Percentiles rank a stretch among this genome's conserved stretches.
phyloP scores from a whole-genome alignment of 2,113 vertebrate genomes.

The Siphamia tubifer region DNA sequence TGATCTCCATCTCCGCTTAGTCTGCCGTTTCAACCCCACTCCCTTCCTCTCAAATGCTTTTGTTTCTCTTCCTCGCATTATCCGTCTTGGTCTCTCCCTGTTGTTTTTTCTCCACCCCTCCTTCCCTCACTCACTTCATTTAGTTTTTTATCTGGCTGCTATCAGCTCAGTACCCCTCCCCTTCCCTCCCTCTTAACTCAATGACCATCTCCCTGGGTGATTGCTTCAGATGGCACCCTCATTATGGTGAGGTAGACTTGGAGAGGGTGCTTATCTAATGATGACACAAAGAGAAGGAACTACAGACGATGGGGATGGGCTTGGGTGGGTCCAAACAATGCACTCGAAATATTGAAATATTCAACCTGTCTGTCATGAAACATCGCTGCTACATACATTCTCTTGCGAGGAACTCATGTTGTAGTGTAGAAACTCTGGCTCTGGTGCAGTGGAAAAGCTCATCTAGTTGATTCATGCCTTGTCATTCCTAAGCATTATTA shows the following conservation, averaged over 20 bases:
- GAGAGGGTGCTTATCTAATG: slow-evolving; percentile 69
- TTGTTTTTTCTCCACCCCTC: not conserved
- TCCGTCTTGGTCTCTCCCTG: slow-evolving; percentile 16
- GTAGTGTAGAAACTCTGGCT: slow-evolving; percentile 27
- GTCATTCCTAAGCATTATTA: slow-evolving; percentile 70
- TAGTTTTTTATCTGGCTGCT: slow-evolving; percentile 30
- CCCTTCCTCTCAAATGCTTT: slow-evolving; percentile 65
- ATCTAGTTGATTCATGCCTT: slow-evolving; percentile 63
- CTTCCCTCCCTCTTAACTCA: slow-evolving; percentile 59
- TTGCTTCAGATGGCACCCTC: slow-evolving; percentile 73
- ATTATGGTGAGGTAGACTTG: slow-evolving; percentile 65
- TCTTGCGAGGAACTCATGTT: slow-evolving; percentile 7
- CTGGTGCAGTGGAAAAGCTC: slow-evolving; percentile 26
- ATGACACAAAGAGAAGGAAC: slow-evolving; percentile 60
- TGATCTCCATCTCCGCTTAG: slow-evolving; percentile 65
- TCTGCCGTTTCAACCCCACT: slow-evolving; percentile 65
- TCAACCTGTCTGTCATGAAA: not conserved
- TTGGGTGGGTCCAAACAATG: slow-evolving; percentile 19
- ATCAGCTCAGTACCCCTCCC: slow-evolving; percentile 47
- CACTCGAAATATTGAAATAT: not conserved
- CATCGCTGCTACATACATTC: slow-evolving; percentile 20
- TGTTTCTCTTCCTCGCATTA: slow-evolving; percentile 64
- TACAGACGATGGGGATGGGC: not conserved
- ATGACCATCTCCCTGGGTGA: slow-evolving; percentile 73
- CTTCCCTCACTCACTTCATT: slow-evolving; percentile 41